phyloP scores from a whole-genome alignment of 2,797 vertebrate species.

The Dicrostonyx torquatus region DNA sequence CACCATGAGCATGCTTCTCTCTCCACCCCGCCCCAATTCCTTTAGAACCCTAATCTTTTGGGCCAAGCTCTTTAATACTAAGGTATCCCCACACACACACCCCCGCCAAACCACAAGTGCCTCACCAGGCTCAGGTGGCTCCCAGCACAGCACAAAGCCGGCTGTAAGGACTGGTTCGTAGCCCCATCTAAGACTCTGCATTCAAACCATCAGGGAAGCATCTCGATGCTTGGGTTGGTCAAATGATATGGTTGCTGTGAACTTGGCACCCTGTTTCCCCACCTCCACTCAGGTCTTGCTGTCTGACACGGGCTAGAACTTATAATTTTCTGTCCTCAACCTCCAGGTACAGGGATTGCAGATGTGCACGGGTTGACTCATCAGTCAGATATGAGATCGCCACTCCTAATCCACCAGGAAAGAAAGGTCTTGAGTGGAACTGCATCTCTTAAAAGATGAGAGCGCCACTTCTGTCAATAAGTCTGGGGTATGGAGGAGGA shows the following conservation, averaged over 20 bases:
- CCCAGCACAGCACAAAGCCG: neutral
- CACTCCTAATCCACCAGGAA: neutral
- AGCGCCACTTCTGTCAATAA: neutral
- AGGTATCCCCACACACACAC: too few species aligned
- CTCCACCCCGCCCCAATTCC: neutral
- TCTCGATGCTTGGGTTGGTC: neutral
- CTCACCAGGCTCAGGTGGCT: neutral
- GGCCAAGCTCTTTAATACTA: neutral
- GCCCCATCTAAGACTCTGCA: neutral
- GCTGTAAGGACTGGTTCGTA: neutral
- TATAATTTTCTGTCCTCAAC: neutral
- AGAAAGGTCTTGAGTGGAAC: neutral
- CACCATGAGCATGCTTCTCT: neutral
- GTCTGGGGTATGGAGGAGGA: neutral
- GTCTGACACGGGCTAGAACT: neutral
- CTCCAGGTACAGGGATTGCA: neutral
- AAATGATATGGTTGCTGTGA: neutral
- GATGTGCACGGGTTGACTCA: neutral
- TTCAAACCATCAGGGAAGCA: neutral
- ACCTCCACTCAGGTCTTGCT: neutral
- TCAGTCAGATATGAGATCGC: neutral
- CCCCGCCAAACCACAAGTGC: neutral
- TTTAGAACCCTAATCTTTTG: neutral
- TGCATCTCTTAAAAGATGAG: constrained; percentile 3
- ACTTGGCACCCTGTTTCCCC: neutral